Conservation (phyloP, 2,888 invertebrate species). For the Lagria hirta region DNA sequence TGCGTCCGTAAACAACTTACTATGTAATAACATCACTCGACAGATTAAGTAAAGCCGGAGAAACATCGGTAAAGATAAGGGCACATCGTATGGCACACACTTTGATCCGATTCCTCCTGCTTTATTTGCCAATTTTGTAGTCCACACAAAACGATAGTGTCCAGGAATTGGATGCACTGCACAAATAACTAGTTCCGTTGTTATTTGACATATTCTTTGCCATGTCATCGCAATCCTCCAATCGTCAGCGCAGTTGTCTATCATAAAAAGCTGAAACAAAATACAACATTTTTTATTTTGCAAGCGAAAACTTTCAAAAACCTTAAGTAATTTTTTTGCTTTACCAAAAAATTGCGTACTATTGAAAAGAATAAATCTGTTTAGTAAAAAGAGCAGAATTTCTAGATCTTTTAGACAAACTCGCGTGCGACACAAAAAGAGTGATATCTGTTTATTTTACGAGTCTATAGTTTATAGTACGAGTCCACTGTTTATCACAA, state of each 20-base stretch:
- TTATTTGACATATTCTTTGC: constrained; percentile 92
- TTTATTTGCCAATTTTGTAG: constrained; percentile 89
- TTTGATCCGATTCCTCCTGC: constrained; percentile 62
- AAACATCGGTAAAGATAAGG: constrained; percentile 99
- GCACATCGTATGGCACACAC: constrained; percentile 92
- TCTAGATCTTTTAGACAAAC: no score
- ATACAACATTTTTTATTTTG: no score
- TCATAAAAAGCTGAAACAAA: constrained; percentile 92
- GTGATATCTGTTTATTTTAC: no score
- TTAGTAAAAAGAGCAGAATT: no score
- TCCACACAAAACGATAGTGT: constrained; percentile 95
- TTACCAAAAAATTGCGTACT: no score
- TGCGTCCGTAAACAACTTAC: constrained; percentile 99
- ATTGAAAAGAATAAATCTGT: no score
- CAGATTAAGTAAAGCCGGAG: constrained; percentile 98
- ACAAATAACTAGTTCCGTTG: constrained; percentile 91
- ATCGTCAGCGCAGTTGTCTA: constrained; percentile 99
- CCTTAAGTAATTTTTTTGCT: neutral
- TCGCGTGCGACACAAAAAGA: no score
- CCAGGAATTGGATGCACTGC: constrained; percentile 98
- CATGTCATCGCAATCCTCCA: constrained; percentile 99
- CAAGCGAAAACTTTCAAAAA: neutral
- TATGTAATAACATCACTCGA: constrained; percentile 98
- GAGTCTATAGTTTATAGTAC: no score
- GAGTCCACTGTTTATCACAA: no score